A percentile compares a stretch with the other conserved stretches of the same genome.
Evolutionary conservation across 2,113 vertebrate species (phyloP).

Genomic region (Stegostoma tigrinum): DNA sequence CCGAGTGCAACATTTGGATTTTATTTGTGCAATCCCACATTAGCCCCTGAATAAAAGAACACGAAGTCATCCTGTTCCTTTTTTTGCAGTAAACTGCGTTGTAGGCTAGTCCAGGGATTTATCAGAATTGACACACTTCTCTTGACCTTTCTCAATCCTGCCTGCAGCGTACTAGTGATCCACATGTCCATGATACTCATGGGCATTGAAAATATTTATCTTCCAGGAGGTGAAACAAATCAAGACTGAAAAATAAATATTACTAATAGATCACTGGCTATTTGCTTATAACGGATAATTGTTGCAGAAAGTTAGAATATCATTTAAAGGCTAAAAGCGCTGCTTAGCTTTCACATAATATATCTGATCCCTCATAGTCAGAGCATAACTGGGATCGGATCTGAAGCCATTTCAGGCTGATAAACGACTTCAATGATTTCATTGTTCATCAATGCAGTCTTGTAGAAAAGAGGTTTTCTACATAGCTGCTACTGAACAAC

Average conservation of each 20-base stretch:
- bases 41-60: neutral
- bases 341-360: constrained; percentile 23
- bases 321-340: neutral
- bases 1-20: neutral
- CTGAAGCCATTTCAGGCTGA: constrained; percentile 47
- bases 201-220: neutral
- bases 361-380: constrained; percentile 44
- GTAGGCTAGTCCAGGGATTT: neutral
- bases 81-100: neutral
- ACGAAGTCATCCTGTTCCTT: too few species aligned
- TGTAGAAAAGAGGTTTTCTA: constrained; percentile 52
- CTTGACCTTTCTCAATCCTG: neutral
- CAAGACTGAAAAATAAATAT: neutral
- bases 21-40: neutral
- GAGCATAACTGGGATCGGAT: constrained; percentile 35
- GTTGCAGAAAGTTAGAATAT: neutral
- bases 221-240: too few species aligned
- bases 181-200: neutral
- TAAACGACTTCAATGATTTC: constrained; percentile 50
- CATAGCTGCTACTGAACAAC: constrained; percentile 48
- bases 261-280: neutral
- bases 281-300: neutral
- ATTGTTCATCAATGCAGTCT: constrained; percentile 57
- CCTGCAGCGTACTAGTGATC: neutral
- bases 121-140: neutral